These are phyloP conservation scores for Circaetus gallicus DNA, from an alignment of 2,113 vertebrate genomes.

Conservation along the genomic window DNA sequence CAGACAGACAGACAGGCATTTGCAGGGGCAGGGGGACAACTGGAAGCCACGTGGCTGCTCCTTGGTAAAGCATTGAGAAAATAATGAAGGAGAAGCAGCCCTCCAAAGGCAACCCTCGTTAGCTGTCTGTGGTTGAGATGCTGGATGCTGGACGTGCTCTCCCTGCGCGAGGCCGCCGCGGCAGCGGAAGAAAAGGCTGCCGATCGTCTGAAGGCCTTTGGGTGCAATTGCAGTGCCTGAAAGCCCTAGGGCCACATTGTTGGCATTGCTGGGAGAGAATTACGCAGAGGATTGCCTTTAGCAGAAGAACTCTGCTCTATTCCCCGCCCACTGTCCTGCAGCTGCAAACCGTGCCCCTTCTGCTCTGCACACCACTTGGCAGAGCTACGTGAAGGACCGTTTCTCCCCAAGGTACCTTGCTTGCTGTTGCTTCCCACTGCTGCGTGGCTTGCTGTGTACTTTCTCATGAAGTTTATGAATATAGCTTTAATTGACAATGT, in stretches of 20 bases:
- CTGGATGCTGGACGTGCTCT: neutral
- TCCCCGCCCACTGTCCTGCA: neutral
- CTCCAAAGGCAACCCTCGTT: neutral
- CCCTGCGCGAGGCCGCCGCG: neutral
- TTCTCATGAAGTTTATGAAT: constrained; percentile 27
- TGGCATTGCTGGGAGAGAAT: neutral
- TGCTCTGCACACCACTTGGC: neutral
- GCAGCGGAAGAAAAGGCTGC: neutral
- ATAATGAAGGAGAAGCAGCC: neutral
- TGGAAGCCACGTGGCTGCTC: neutral
- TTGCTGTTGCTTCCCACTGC: neutral
- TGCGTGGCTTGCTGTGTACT: neutral
- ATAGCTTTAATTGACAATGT: constrained; percentile 60
- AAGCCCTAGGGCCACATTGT: neutral
- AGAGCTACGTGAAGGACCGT: neutral
- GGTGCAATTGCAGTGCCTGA: neutral
- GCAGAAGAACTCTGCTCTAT: neutral
- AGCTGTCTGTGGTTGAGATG: neutral
- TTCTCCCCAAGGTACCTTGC: neutral
- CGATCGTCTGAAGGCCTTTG: rapidly evolving
- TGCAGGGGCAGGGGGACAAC: neutral
- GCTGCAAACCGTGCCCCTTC: neutral
- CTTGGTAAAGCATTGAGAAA: neutral
- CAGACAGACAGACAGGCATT: neutral
- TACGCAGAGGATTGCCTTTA: neutral